phyloP scores from a whole-genome alignment of 2,113 vertebrate genomes.

The Gallinago jamesoni region DNA sequence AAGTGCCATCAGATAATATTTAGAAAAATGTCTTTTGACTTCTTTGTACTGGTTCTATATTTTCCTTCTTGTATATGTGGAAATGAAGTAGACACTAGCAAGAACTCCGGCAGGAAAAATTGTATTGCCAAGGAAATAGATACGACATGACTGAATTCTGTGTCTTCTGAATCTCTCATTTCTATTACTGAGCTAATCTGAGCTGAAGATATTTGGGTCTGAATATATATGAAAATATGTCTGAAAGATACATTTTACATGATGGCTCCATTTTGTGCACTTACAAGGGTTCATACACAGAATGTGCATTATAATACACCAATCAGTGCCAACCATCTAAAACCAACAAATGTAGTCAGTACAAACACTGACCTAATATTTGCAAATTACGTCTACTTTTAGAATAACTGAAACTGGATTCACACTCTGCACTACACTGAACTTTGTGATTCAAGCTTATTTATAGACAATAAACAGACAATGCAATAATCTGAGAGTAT shows the following conservation, averaged over 20 bases:
- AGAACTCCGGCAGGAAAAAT: not conserved
- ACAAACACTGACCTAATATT: not conserved
- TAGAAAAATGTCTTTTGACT: slow-evolving; percentile 1
- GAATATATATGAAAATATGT: too few species aligned
- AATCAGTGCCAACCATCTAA: not conserved
- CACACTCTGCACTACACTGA: not conserved
- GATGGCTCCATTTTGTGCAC: not conserved
- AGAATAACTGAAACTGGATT: not conserved
- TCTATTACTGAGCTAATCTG: not conserved
- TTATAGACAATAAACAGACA: not conserved
- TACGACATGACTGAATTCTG: not conserved
- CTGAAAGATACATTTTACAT: not conserved
- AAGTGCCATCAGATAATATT: slow-evolving; percentile 12
- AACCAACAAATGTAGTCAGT: not conserved
- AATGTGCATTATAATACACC: not conserved
- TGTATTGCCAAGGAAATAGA: not conserved
- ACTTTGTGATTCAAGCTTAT: not conserved
- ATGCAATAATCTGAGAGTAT: not conserved
- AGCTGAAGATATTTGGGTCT: not conserved
- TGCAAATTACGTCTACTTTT: not conserved
- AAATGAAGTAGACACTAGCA: slow-evolving; percentile 1
- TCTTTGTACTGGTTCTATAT: slow-evolving; percentile 16
- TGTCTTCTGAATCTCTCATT: not conserved
- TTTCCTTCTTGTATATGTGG: not conserved
- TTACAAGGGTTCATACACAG: not conserved